phyloP scores from a whole-genome alignment of 2,113 vertebrate genomes.

The Oxyruncus cristatus region DNA sequence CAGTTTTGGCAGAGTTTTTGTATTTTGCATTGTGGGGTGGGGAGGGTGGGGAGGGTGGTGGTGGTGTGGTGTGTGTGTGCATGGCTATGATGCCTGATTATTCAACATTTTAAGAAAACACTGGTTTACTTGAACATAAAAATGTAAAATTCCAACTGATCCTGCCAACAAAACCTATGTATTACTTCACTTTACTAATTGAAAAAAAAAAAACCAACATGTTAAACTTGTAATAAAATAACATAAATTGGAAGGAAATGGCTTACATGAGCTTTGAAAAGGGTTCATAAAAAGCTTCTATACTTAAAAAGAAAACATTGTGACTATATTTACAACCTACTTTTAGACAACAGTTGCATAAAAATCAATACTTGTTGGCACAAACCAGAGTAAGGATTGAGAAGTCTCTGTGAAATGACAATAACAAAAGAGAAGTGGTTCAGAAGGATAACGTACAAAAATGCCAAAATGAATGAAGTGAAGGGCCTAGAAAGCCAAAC shows the following conservation, averaged over 20 bases:
- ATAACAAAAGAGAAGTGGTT: neutral
- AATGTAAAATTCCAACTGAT: neutral
- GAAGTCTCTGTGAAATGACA: neutral
- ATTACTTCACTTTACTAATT: neutral
- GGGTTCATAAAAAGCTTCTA: neutral
- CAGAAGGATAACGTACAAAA: neutral
- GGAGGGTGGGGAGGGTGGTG: neutral
- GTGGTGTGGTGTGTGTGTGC: fast-evolving
- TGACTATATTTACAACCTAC: neutral
- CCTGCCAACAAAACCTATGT: neutral
- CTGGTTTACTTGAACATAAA: neutral
- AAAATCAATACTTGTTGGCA: neutral
- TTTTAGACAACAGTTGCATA: neutral
- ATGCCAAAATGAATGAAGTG: neutral
- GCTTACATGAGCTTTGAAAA: neutral
- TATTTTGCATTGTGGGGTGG: neutral
- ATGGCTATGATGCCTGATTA: neutral
- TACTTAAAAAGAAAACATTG: neutral
- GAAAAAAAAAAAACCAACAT: neutral
- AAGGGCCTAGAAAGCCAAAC: neutral
- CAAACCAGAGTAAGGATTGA: neutral
- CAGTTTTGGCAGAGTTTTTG: neutral
- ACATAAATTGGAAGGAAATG: neutral
- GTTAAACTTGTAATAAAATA: neutral
- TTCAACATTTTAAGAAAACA: neutral